These are phyloP conservation scores for Limnephilus auricula DNA, from an alignment of 2,888 invertebrate genomes.

Conservation along the genomic window DNA sequence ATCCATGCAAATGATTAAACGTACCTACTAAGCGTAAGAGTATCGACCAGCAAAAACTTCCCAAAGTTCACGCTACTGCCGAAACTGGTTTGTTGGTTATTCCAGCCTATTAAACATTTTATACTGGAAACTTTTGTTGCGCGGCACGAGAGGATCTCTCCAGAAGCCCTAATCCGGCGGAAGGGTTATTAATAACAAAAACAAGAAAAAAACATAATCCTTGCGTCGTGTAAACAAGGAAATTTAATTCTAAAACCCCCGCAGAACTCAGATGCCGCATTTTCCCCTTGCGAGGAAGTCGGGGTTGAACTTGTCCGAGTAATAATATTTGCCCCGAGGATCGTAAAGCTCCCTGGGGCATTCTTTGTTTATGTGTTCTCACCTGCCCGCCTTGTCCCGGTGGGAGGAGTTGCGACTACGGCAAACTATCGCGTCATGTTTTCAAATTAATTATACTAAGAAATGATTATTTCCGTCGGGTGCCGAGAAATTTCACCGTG, in stretches of 20 bases:
- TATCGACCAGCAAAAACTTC: not conserved
- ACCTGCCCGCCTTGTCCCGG: slow-evolving; percentile 16
- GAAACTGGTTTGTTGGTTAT: not conserved
- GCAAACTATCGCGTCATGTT: slow-evolving; percentile 37
- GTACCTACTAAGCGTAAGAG: not conserved
- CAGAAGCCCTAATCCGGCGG: slow-evolving; percentile 2
- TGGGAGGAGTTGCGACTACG: not conserved
- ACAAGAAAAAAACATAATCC: not conserved
- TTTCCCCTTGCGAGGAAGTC: slow-evolving; percentile 17
- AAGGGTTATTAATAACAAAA: slow-evolving; percentile 2
- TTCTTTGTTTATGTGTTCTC: slow-evolving; percentile 31
- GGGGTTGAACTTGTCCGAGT: not conserved
- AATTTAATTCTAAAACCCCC: slow-evolving; percentile 18
- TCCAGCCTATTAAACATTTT: not conserved
- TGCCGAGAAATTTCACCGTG: not conserved
- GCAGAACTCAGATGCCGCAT: not conserved
- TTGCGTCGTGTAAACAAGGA: not conserved
- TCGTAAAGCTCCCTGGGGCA: slow-evolving; percentile 6
- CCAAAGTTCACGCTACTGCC: not conserved
- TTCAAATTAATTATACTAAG: slow-evolving; percentile 28
- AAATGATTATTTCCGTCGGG: not conserved
- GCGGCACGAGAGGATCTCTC: not conserved
- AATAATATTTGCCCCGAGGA: slow-evolving; percentile 31
- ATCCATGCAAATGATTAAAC: not conserved
- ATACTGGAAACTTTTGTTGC: not conserved